These are phyloP conservation scores for Bursaphelenchus mucronatus DNA, from an alignment of 1,140 invertebrate species.

Conservation along the genomic window DNA sequence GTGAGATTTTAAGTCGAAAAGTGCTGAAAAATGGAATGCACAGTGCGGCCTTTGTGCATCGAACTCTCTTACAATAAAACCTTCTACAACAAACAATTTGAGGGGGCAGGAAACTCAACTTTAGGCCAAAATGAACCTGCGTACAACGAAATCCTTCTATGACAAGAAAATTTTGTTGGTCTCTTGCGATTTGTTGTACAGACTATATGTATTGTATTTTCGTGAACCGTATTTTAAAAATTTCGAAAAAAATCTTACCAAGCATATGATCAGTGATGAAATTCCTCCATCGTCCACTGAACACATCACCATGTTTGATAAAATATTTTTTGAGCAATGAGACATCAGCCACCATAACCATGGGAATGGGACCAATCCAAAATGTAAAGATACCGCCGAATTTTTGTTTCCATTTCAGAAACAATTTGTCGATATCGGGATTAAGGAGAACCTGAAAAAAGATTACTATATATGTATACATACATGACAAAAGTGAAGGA, in stretches of 20 bases:
- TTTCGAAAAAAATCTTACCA: conserved; percentile 41
- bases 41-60: too few species aligned
- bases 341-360: conserved; percentile 55
- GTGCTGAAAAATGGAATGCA: too few species aligned
- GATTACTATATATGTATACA: conserved; percentile 3
- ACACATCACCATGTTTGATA: conserved; percentile 52
- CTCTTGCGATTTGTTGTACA: too few species aligned
- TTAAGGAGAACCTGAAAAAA: conserved; percentile 16
- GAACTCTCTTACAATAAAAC: too few species aligned
- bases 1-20: too few species aligned
- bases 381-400: conserved; percentile 56
- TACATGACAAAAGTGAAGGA: too few species aligned
- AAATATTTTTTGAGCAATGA: conserved; percentile 52
- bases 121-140: too few species aligned
- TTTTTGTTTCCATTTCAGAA: conserved; percentile 39
- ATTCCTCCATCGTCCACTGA: conserved; percentile 56
- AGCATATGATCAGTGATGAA: conserved; percentile 55
- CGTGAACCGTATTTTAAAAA: neutral
- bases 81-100: too few species aligned
- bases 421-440: conserved; percentile 41
- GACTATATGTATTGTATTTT: too few species aligned
- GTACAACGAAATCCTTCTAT: too few species aligned
- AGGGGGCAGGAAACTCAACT: too few species aligned
- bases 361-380: conserved; percentile 54
- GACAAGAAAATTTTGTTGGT: too few species aligned